Conservation (phyloP, 2,113 vertebrate genomes). For the Ia io region DNA sequence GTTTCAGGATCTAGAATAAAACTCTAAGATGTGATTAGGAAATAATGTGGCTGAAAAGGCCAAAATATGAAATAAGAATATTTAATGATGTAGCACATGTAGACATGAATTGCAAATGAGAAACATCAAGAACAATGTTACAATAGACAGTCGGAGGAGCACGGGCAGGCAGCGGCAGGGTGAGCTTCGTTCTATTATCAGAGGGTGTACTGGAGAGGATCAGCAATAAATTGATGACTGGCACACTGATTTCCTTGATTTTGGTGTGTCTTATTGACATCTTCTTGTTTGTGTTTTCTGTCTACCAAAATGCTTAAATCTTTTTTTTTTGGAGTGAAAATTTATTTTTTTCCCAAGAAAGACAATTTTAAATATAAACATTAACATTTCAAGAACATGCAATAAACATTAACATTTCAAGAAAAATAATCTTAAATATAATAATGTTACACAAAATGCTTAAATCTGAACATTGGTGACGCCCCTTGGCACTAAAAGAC, state of each 20-base stretch:
- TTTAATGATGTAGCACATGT: neutral
- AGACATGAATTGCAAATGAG: neutral
- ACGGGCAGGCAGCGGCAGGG: neutral
- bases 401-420: no score
- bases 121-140: neutral
- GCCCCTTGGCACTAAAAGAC: neutral
- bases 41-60: neutral
- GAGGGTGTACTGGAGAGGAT: neutral
- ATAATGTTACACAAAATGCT: neutral
- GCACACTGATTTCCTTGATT: neutral
- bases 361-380: no score
- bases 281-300: neutral
- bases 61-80: neutral
- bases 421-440: no score
- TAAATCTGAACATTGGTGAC: neutral
- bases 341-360: no score
- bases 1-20: neutral
- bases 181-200: neutral
- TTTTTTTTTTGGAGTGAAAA: no score
- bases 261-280: neutral
- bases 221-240: neutral
- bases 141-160: no score
- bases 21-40: neutral
- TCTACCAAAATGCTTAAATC: neutral
- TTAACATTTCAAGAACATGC: no score